Evolutionary conservation across 2,888 invertebrate species (phyloP).

Genomic region (Pherbina coryleti): DNA sequence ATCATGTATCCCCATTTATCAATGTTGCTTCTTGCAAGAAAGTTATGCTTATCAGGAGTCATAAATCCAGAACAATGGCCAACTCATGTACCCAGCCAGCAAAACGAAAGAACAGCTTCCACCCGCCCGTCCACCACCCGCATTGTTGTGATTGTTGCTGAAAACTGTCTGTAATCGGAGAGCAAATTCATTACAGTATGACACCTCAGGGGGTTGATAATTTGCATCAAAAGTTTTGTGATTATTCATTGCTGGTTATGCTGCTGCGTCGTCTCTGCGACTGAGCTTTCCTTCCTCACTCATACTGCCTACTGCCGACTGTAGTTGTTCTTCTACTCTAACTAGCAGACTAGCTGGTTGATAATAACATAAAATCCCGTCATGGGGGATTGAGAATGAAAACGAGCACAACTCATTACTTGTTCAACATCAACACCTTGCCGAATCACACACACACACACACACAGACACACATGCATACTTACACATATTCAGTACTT

Average conservation of each 20-base stretch:
- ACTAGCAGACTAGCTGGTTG: background rate
- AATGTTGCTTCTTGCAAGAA: background rate
- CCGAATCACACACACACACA: background rate
- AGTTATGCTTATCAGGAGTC: conserved; percentile 1
- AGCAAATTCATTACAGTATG: conserved; percentile 18
- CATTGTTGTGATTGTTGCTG: background rate
- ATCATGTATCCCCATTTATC: too few species aligned
- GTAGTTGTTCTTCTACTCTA: too few species aligned
- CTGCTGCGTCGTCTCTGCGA: background rate
- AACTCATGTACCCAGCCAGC: background rate
- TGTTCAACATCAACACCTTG: conserved; percentile 23
- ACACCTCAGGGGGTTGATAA: conserved; percentile 23
- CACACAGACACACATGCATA: too few species aligned
- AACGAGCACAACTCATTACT: conserved; percentile 19
- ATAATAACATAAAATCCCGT: conserved; percentile 1
- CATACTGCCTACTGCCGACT: too few species aligned
- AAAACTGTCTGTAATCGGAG: conserved; percentile 12
- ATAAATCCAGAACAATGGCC: conserved; percentile 6
- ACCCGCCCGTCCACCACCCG: background rate
- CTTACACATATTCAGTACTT: too few species aligned
- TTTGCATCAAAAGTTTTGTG: conserved; percentile 27
- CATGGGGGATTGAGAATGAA: background rate
- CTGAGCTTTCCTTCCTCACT: background rate
- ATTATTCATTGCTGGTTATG: conserved; percentile 19
- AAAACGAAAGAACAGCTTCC: background rate